Base-by-base conservation (phyloP, 2,797 vertebrate genomes). In the Orestias chungarensis region DNA sequence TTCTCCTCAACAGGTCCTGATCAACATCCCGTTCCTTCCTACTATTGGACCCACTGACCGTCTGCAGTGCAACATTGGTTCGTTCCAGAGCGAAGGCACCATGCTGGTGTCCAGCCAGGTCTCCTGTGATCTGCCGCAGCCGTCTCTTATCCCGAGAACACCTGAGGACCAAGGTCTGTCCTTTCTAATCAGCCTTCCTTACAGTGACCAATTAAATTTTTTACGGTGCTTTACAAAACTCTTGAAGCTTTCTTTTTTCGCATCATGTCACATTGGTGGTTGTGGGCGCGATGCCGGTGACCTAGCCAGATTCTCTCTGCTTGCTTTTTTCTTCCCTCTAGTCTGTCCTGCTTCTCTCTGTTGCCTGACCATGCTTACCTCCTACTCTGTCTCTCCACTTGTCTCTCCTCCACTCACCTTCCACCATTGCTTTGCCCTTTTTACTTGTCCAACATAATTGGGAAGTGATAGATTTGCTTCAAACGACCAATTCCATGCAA, bases 111-210 rank as follows among this genome's bases (percentile, higher is more conserved):
- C 92, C 0, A 83, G 89, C 68, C 91, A 92, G 80, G 89, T 95
- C 64, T 90, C 88, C 64, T 95, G 95, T 23, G 84, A 90, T 0
- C 95, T 95, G 57, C 93, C 93, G 33, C 66, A 91, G 0, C 87
- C 90, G 1, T 69, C 80, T 0, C 64, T n/a, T 38, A 95, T 98
- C 70, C 96, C 95, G 2, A 75, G 83, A 35, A 97, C 96, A 4
- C 94, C 94, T 0, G 87, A 91, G 1, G 88, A 93, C 80, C 93
- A 97, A 93, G 98, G 98, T 97, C 90, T 79, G 86, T 12, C 35
- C 27, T 68, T 42, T 70, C 33, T 67, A 54, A 55, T 77, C 20
- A 55, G 17, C 42, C 46, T 55, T n/a, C 66, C 9, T 2, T 69
- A 72, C 71, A 47, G 33, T 40, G 59, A 25, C n/a, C 35, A 64